A percentile compares a stretch with the other conserved stretches of the same genome.
Evolutionary conservation across 2,888 invertebrate species (phyloP).

Genomic region (Hypomecis atomaria): DNA sequence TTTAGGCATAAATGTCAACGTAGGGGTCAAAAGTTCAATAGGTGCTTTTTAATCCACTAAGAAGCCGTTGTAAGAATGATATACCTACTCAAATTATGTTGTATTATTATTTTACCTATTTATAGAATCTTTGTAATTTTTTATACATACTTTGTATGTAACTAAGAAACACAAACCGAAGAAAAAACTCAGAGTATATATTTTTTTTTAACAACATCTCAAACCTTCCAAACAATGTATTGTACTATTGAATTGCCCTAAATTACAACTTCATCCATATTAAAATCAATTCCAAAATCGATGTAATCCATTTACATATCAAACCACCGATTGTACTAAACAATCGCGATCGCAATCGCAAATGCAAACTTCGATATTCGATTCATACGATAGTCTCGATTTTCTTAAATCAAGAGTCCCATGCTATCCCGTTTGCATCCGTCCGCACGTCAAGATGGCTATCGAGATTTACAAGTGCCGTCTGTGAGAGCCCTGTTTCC

Average conservation of each 20-base stretch:
- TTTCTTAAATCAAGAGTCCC: slow-evolving; percentile 75
- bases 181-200: no score
- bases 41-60: no score
- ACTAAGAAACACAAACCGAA: no score
- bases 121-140: no score
- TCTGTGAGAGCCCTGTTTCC: slow-evolving; percentile 66
- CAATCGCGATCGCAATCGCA: slow-evolving; percentile 70
- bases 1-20: no score
- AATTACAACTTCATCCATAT: slow-evolving; percentile 25
- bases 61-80: no score
- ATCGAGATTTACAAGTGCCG: slow-evolving; percentile 84
- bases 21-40: no score
- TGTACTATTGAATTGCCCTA: not conserved
- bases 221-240: not conserved
- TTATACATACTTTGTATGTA: no score
- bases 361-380: slow-evolving; percentile 64
- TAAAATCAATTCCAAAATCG: slow-evolving; percentile 56
- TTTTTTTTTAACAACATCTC: no score
- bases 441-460: slow-evolving; percentile 84
- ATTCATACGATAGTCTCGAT: slow-evolving; percentile 56
- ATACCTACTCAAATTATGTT: no score
- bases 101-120: no score
- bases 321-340: slow-evolving; percentile 62
- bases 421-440: slow-evolving; percentile 81
- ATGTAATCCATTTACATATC: slow-evolving; percentile 32